Evolutionary conservation across 2,113 vertebrate genomes (phyloP).

Genomic region (Pontoporia blainvillei): DNA sequence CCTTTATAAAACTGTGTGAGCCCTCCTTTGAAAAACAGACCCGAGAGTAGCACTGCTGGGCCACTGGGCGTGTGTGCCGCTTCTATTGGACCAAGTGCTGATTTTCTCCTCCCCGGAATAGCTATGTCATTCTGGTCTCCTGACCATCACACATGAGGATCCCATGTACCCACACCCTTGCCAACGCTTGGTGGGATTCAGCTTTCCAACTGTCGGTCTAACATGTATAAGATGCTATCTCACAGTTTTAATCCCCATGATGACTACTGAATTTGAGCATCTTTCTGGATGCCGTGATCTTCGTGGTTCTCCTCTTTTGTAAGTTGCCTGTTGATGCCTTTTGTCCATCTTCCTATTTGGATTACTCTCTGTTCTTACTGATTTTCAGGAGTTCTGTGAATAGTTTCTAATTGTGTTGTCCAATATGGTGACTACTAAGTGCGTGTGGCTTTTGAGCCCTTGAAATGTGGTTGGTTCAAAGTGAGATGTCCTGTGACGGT

Average conservation of each 20-base stretch:
- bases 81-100: background rate
- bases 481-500: background rate
- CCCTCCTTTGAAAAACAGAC: background rate
- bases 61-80: accelerated
- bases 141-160: background rate
- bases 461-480: background rate
- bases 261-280: background rate
- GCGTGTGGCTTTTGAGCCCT: background rate
- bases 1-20: background rate
- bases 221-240: background rate
- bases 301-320: background rate
- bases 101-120: background rate
- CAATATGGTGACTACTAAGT: too few relatives aligned
- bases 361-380: background rate
- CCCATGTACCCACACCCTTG: accelerated
- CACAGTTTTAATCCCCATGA: background rate
- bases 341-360: background rate
- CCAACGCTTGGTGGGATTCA: background rate
- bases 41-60: background rate
- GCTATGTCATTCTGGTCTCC: background rate
- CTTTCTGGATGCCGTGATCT: background rate
- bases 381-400: background rate
- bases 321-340: background rate
- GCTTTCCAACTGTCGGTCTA: background rate
- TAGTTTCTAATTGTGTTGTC: background rate